Base-by-base conservation (phyloP, 2,888 invertebrate genomes). In the Conistra vaccinii region DNA sequence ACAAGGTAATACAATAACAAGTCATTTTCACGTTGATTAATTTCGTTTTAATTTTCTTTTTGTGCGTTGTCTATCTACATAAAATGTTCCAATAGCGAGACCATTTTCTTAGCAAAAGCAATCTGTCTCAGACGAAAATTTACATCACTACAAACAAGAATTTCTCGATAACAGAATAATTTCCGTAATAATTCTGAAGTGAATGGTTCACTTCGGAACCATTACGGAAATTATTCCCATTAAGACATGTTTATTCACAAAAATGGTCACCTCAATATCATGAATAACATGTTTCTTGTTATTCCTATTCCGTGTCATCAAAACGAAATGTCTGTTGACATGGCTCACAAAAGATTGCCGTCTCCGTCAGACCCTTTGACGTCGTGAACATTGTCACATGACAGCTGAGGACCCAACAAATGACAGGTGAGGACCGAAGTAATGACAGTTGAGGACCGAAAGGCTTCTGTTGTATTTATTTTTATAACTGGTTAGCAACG, bases 301-400 rank as follows among this genome's bases (percentile, higher is more conserved):
- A 81, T 76, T 78, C 39, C 70, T 66, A 79, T 81, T 78, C 53
- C 57, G 58, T 39, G 39, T 61, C 79, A 48, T 80, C 84, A 70
- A 68, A 77, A 84, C 72, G 70, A 79, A 78, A 84, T 80, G 73
- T 86, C 82, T 80, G 81, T 84, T 81, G 88, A 88, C 73, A 66
- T 65, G 68, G 23, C 68, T 55, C 69, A 81, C 83, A 86, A 82
- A 81, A 85, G 76, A 60, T 72, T 69, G 69, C 61, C 74, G 53
- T 75, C 79, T 65, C 39, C 62, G 58, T 42, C 63, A 73, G 79
- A 60, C 55, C 68, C 72, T 84, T 82, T 86, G 85, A 84, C 68
- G 63, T 75, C 26, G 29, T 74, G 57, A 42, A 58, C 69, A 69
- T 55, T 84, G 80, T 67, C 61, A 66, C 73, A 57, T 87, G 86